These are phyloP conservation scores for Thripadectes ignobilis DNA, from an alignment of 2,797 vertebrate species.

Conservation along the genomic window DNA sequence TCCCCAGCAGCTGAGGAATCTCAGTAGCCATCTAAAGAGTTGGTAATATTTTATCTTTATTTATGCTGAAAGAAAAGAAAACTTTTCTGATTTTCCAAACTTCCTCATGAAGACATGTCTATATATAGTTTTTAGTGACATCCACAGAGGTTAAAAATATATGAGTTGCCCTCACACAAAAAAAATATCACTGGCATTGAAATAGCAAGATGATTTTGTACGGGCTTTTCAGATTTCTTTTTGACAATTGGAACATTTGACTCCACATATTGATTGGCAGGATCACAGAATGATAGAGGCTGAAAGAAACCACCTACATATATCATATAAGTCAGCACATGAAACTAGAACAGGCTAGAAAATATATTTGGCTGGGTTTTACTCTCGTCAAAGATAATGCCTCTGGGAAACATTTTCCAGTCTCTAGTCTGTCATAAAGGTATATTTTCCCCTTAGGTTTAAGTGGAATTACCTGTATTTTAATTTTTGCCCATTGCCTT, in stretches of 20 bases:
- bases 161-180: not conserved
- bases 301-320: not conserved
- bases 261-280: not conserved
- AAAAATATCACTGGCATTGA: not conserved
- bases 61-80: conserved; percentile 21
- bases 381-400: not conserved
- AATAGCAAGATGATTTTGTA: not conserved
- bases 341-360: not conserved
- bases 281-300: not conserved
- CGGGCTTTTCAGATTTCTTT: not conserved
- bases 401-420: not conserved
- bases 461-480: not conserved
- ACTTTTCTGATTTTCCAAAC: not conserved
- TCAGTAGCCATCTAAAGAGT: not conserved
- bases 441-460: not conserved
- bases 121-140: conserved; percentile 10
- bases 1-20: not conserved
- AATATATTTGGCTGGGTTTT: not conserved
- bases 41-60: not conserved
- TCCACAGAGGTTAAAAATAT: not conserved
- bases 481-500: not conserved
- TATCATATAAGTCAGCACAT: not conserved
- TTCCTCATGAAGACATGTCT: not conserved
- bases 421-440: not conserved
- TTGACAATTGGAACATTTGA: not conserved